Percentiles rank a stretch among this genome's conserved stretches.
Evolutionary conservation across 2,888 invertebrate genomes (phyloP).

Genomic region (Kuschelorhynchus macadamiae): DNA sequence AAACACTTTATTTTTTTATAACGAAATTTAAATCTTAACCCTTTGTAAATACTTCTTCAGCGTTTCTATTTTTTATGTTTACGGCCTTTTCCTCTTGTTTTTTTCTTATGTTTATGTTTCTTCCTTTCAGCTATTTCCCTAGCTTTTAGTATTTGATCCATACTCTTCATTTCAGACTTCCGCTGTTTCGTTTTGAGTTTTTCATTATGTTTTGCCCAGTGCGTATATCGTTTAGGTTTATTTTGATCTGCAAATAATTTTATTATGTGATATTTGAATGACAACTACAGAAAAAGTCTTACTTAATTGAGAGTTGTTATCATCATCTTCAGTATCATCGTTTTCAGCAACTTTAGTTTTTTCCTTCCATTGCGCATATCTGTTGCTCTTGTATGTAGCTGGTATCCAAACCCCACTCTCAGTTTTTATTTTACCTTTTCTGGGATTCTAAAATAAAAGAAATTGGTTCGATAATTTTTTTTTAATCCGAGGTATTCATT

Average conservation of each 20-base stretch:
- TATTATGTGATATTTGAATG: not conserved
- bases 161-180: slow-evolving; percentile 76
- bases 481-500: no score
- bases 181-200: slow-evolving; percentile 76
- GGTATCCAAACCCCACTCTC: slow-evolving; percentile 97
- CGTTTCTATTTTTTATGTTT: slow-evolving; percentile 6
- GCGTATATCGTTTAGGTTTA: slow-evolving; percentile 74
- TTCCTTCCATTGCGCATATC: slow-evolving; percentile 89
- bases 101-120: slow-evolving; percentile 71
- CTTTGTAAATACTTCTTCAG: no score
- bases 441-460: slow-evolving; percentile 68
- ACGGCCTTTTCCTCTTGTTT: slow-evolving; percentile 58
- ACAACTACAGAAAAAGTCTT: not conserved
- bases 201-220: slow-evolving; percentile 85
- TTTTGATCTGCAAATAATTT: slow-evolving; percentile 49
- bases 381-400: slow-evolving; percentile 92
- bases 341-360: slow-evolving; percentile 74
- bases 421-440: slow-evolving; percentile 87
- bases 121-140: slow-evolving; percentile 77
- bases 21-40: no score
- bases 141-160: slow-evolving; percentile 85
- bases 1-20: no score
- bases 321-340: slow-evolving; percentile 69
- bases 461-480: no score
- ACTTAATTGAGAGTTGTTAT: slow-evolving; percentile 54